A percentile compares a stretch with the other conserved stretches of the same genome.
Evolutionary conservation across 2,888 invertebrate species (phyloP).

Genomic region (Leucophenga maculata): DNA sequence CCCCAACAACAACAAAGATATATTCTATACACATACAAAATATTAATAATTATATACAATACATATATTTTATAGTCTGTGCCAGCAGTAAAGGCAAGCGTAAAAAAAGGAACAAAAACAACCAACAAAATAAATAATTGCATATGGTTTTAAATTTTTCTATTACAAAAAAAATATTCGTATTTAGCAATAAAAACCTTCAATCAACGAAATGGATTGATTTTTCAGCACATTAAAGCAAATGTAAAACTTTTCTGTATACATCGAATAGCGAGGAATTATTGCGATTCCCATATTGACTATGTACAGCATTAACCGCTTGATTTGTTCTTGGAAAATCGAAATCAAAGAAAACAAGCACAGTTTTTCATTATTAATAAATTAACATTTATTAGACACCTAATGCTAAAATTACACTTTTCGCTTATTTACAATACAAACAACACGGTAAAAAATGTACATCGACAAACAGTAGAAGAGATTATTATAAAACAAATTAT

Average conservation of each 20-base stretch:
- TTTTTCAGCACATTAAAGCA: too few species aligned
- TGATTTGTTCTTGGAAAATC: constrained; percentile 21
- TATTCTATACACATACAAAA: background rate
- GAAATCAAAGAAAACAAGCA: constrained; percentile 12
- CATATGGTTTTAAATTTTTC: background rate
- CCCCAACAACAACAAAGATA: background rate
- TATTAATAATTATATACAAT: background rate
- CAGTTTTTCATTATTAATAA: constrained; percentile 21
- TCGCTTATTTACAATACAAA: constrained; percentile 24
- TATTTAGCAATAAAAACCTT: background rate
- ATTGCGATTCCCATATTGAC: background rate
- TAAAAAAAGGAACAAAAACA: background rate
- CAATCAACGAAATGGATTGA: background rate
- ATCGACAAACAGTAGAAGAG: constrained; percentile 8
- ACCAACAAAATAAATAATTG: background rate
- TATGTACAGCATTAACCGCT: background rate
- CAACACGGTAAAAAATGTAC: constrained; percentile 7
- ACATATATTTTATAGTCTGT: constrained; percentile 30
- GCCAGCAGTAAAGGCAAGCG: too few species aligned
- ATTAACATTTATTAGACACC: constrained; percentile 31
- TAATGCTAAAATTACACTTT: constrained; percentile 20
- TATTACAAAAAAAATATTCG: background rate
- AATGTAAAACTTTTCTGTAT: too few species aligned
- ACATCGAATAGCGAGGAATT: too few species aligned
- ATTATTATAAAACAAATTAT: background rate